Conservation (phyloP, 2,888 invertebrate species). For the Ornithoptera alexandrae region DNA sequence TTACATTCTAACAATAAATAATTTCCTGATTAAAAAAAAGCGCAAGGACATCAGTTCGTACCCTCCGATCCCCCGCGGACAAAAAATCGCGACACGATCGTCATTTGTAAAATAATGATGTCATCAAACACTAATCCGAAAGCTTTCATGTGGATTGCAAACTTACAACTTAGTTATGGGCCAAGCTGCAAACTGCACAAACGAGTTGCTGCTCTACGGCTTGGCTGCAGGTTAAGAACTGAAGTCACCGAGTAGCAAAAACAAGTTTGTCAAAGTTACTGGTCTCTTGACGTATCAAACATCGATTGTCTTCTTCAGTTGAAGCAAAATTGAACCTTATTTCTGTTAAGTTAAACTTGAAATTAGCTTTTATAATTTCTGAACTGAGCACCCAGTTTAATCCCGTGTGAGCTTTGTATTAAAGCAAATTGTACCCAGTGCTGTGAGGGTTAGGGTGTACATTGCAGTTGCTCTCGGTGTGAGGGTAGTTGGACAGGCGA, state of each 20-base stretch:
- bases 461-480: slow-evolving; percentile 34
- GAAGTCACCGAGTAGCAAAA: slow-evolving; percentile 16
- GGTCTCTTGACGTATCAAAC: slow-evolving; percentile 49
- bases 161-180: neutral
- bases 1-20: slow-evolving; percentile 65
- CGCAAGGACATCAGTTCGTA: slow-evolving; percentile 44
- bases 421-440: slow-evolving; percentile 26
- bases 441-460: slow-evolving; percentile 32
- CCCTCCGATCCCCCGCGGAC: slow-evolving; percentile 52
- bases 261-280: slow-evolving; percentile 34
- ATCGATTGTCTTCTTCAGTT: slow-evolving; percentile 41
- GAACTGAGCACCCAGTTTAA: slow-evolving; percentile 26
- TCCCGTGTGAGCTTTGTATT: slow-evolving; percentile 26
- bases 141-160: slow-evolving; percentile 79
- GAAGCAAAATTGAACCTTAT: slow-evolving; percentile 41
- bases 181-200: neutral
- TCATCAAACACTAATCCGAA: slow-evolving; percentile 80
- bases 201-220: slow-evolving; percentile 41
- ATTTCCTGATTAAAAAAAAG: slow-evolving; percentile 46
- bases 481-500: slow-evolving; percentile 56
- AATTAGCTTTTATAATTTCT: slow-evolving; percentile 10
- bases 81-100: slow-evolving; percentile 72
- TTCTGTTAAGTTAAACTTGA: slow-evolving; percentile 18
- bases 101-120: slow-evolving; percentile 78
- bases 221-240: slow-evolving; percentile 15